Evolutionary conservation across 1,140 invertebrate species (phyloP), one percentile per base, ranked within the genome.

Genomic region (Brachionus manjavacas): DNA sequence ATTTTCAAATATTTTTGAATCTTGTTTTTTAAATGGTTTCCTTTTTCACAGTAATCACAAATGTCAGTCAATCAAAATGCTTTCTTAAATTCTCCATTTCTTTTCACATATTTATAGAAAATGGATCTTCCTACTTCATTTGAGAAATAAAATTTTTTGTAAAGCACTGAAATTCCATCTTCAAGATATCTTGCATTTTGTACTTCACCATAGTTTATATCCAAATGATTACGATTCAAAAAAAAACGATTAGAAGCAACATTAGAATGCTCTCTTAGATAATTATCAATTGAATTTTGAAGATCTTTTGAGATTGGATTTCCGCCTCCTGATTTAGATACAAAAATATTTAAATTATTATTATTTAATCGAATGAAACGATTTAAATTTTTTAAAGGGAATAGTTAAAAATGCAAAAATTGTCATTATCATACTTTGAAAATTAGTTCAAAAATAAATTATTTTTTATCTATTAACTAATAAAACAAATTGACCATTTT

Each of bases 141-240:
- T 39, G 28, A 72, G 3, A 43, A 72, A 72, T 35, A 41, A 8
- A 43, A 72, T 72, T 72, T 41, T 72, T 72, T 72, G 35, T 72
- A 72, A 41, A 72, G 35, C 4, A 43, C 31, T 20, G 35, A 72
- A 39, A 72, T 41, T 11, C 39, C 16, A 41, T 72, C 35, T 72
- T 72, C 68, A 39, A 72, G 39, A 72, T 72, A 72, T 72, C 39
- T 35, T 72, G 68, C 68, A 72, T 72, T 72, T 43, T 72, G 68
- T 1, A 41, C 39, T 72, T 72, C 35, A 20, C 68, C 68, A 41
- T 20, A 72, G 39, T 72, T 72, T 1, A 20, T 9, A 8, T 41
- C 35, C 28, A 11, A 1, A 16, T 41, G 35, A 72, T 72, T 20
- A 1, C n/a, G 31, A 41, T 72, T 72, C 7, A 72, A 39, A 16